Conservation (phyloP, 2,797 vertebrate genomes). For the Podargus strigoides region DNA sequence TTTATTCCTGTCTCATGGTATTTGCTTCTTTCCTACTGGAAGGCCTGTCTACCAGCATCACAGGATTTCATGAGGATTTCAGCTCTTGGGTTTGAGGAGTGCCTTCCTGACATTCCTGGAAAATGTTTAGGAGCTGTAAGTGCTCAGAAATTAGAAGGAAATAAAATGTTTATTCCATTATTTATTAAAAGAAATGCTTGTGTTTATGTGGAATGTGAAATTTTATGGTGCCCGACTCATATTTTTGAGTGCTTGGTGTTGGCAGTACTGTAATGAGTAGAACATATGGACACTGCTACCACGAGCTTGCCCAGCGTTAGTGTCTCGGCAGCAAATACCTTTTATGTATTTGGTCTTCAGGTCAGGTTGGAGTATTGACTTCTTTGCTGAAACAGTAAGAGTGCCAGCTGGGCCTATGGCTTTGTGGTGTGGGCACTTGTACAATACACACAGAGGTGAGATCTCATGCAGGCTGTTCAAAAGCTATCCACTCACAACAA, state of each 20-base stretch:
- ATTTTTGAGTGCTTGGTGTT: slow-evolving; percentile 8
- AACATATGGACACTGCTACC: slow-evolving; percentile 41
- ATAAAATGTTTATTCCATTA: not conserved
- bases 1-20: not conserved
- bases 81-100: not conserved
- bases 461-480: slow-evolving; percentile 55
- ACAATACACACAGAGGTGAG: slow-evolving; percentile 20
- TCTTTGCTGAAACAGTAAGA: not conserved
- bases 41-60: not conserved
- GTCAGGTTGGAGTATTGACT: slow-evolving; percentile 4
- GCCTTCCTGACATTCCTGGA: not conserved
- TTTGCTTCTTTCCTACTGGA: not conserved
- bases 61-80: not conserved
- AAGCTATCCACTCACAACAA: not conserved
- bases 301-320: not conserved
- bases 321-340: not conserved
- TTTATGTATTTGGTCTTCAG: slow-evolving; percentile 7
- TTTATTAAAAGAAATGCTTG: not conserved
- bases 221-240: not conserved
- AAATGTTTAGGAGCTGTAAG: not conserved
- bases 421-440: slow-evolving; percentile 32
- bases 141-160: not conserved
- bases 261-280: slow-evolving; percentile 5
- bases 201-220: slow-evolving; percentile 3
- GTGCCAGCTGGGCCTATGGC: slow-evolving; percentile 46